A percentile compares a stretch with the other conserved stretches of the same genome.
phyloP scores from a whole-genome alignment of 1,140 invertebrate genomes.

The Augochlora pura region DNA sequence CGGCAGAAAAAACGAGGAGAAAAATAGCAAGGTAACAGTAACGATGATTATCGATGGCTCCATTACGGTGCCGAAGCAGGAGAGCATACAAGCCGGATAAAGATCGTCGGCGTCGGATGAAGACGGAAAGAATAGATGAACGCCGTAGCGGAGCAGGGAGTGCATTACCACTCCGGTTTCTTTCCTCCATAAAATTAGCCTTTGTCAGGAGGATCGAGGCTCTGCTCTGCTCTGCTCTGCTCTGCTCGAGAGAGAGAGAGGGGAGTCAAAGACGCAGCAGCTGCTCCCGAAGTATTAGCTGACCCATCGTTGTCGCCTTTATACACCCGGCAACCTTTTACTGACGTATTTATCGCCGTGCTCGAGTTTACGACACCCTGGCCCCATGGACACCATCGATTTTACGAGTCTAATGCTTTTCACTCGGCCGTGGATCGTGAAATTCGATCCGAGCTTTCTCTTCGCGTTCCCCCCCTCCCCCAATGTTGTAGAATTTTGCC shows the following conservation, averaged over 20 bases:
- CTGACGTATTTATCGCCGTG: constrained; percentile 46
- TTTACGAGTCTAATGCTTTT: constrained; percentile 26
- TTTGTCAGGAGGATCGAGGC: constrained; percentile 37
- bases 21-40: neutral
- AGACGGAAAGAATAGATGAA: neutral
- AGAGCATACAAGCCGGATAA: neutral
- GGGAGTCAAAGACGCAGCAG: constrained; percentile 43
- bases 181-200: constrained; percentile 50
- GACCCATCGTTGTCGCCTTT: constrained; percentile 47
- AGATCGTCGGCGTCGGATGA: constrained; percentile 20
- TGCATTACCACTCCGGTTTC: constrained; percentile 8
- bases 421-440: neutral
- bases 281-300: constrained; percentile 46
- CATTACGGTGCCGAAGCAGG: no score
- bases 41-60: neutral
- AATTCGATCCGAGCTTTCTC: constrained; percentile 15
- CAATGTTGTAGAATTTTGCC: neutral
- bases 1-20: neutral
- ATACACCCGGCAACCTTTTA: constrained; percentile 47
- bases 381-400: neutral
- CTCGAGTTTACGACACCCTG: constrained; percentile 42
- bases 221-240: neutral
- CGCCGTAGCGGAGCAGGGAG: neutral
- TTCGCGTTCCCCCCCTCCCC: no score
- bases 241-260: neutral